phyloP scores from a whole-genome alignment of 2,888 invertebrate species.

The Coenonympha glycerion region DNA sequence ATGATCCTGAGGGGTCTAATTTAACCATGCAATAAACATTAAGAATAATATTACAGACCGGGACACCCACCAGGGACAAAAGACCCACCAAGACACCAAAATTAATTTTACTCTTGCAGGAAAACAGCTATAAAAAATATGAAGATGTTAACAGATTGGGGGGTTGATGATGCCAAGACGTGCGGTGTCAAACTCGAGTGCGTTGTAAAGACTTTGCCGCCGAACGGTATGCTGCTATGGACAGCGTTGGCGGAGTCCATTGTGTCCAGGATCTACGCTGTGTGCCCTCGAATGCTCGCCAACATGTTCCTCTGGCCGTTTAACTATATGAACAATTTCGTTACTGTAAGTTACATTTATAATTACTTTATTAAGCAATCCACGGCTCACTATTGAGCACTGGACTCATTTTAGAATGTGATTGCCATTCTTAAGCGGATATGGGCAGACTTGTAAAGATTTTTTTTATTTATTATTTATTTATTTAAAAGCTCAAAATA shows the following conservation, averaged over 20 bases:
- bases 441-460: too few species aligned
- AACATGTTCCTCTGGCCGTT: conserved; percentile 52
- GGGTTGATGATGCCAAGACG: conserved; percentile 32
- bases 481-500: too few species aligned
- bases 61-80: too few species aligned
- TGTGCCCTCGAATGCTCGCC: conserved; percentile 26
- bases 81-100: too few species aligned
- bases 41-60: too few species aligned
- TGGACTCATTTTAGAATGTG: too few species aligned
- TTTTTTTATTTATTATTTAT: too few species aligned
- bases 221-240: conserved; percentile 44
- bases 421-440: too few species aligned
- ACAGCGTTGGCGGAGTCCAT: conserved; percentile 43
- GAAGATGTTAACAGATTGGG: conserved; percentile 35
- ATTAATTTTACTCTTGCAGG: conserved; percentile 37
- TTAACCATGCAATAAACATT: too few species aligned
- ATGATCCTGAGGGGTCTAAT: too few species aligned
- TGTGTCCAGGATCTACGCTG: conserved; percentile 28
- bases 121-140: conserved; percentile 32
- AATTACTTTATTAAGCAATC: too few species aligned
- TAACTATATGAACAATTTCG: conserved; percentile 33
- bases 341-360: conserved; percentile 46
- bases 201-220: conserved; percentile 34
- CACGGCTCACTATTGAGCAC: too few species aligned
- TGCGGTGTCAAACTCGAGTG: conserved; percentile 26